Percentiles rank a stretch among this genome's conserved stretches.
Evolutionary conservation across 2,113 vertebrate species (phyloP).

Genomic region (Apaloderma vittatum): DNA sequence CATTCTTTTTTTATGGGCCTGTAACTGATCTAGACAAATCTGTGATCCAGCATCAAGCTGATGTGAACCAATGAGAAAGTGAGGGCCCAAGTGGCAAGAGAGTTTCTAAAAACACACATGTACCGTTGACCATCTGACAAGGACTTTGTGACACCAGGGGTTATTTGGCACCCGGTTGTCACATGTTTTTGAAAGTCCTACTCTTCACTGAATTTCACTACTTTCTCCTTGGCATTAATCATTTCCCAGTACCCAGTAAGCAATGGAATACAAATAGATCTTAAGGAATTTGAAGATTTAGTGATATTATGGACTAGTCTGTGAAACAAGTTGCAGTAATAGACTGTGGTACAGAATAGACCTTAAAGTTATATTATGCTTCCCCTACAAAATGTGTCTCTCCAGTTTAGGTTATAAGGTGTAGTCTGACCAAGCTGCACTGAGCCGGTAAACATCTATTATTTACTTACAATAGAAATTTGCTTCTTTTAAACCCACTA

Average conservation of each 20-base stretch:
- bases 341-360: background rate
- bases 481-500: background rate
- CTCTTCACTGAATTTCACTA: background rate
- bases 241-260: background rate
- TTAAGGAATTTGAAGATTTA: background rate
- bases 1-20: background rate
- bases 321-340: background rate
- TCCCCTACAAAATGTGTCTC: background rate
- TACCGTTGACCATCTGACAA: rapidly evolving
- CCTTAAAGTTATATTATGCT: rapidly evolving
- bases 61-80: background rate
- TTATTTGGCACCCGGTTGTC: background rate
- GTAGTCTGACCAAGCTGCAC: background rate
- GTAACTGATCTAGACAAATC: background rate
- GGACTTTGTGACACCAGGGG: background rate
- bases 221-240: background rate
- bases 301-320: background rate
- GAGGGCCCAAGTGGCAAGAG: background rate
- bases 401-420: background rate
- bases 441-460: background rate
- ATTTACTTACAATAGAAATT: background rate
- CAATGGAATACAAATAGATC: background rate
- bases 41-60: background rate
- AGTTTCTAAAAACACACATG: background rate
- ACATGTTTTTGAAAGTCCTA: background rate